Evolutionary conservation across 2,888 invertebrate genomes (phyloP), one percentile per base, ranked within the genome.

Genomic region (Digitonthophagus gazella): DNA sequence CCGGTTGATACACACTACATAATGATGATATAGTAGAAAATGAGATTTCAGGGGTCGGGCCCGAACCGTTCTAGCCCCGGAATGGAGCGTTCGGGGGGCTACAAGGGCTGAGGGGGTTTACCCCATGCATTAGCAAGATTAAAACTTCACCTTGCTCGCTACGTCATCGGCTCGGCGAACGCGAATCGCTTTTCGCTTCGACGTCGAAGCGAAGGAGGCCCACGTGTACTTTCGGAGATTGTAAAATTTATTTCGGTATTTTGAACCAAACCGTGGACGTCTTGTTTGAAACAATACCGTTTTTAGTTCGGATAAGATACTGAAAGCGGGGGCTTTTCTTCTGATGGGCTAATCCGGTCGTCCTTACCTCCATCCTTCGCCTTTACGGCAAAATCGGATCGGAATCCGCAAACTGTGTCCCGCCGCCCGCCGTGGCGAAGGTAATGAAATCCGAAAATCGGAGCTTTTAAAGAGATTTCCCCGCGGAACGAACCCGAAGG

Each of bases 381-480:
- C n/a, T 57, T 18, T n/a, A 19, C 19, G 61, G 20, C 6, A 14
- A 61, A 61, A 61, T 61, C 61, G 61, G 61, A 65, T 69, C 68
- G 65, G 65, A 65, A 65, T 68, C 68, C 16, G 28, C 65, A 55
- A 55, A 65, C 55, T 61, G 58, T 57, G 58, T 58, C 64, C 15
- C 68, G 64, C 57, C 57, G 68, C 54, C 58, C 64, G 58, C n/a
- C 11, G 56, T 58, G 61, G 61, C 69, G 66, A 57, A 70, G 71
- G 70, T 76, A 77, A 76, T 76, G 76, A 77, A 76, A 76, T 76
- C 76, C 75, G 72, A 73, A 76, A 76, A 76, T 76, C 77, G 73
- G 74, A 71, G 74, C 76, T 77, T 76, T 77, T 76, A 76, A 74
- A 75, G 71, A 74, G 76, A 76, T 77, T 77, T 76, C 76, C 76